phyloP scores from a whole-genome alignment of 2,888 invertebrate genomes.

The Orchestes rusci region DNA sequence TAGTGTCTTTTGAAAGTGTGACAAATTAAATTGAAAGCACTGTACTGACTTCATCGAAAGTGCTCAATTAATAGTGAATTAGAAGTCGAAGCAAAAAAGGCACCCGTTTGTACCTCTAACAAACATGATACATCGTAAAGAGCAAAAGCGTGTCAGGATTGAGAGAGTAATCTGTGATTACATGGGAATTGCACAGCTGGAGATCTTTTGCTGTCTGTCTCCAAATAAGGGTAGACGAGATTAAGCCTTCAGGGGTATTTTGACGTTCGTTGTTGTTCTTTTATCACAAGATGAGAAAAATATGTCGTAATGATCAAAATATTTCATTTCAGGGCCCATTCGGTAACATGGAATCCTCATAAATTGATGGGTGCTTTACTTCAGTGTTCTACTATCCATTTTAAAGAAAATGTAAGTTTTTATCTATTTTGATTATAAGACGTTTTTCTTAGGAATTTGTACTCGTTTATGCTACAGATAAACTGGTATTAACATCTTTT shows the following conservation, averaged over 20 bases:
- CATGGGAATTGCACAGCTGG: constrained; percentile 34
- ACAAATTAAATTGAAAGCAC: too few relatives aligned
- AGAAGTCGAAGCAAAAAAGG: too few relatives aligned
- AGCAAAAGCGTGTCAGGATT: constrained; percentile 33
- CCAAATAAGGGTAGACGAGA: constrained; percentile 20
- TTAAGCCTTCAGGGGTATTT: constrained; percentile 17
- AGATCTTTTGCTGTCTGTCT: constrained; percentile 8
- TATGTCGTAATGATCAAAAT: not conserved
- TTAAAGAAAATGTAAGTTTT: constrained; percentile 86
- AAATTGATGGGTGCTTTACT: constrained; percentile 96
- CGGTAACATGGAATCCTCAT: constrained; percentile 99
- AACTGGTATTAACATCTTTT: too few relatives aligned
- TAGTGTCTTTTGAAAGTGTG: too few relatives aligned
- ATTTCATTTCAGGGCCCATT: constrained; percentile 68
- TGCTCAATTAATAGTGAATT: too few relatives aligned
- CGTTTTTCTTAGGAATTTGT: constrained; percentile 2
- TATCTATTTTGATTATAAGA: not conserved
- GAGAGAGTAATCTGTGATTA: constrained; percentile 35
- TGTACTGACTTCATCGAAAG: too few relatives aligned
- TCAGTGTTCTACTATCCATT: constrained; percentile 96
- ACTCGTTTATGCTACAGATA: constrained; percentile 1
- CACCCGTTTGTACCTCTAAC: too few relatives aligned
- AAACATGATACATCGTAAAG: constrained; percentile 25
- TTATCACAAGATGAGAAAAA: not conserved
- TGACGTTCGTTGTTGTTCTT: not conserved